Evolutionary conservation across 2,797 vertebrate genomes (phyloP).

Genomic region (Alfaro cultratus): DNA sequence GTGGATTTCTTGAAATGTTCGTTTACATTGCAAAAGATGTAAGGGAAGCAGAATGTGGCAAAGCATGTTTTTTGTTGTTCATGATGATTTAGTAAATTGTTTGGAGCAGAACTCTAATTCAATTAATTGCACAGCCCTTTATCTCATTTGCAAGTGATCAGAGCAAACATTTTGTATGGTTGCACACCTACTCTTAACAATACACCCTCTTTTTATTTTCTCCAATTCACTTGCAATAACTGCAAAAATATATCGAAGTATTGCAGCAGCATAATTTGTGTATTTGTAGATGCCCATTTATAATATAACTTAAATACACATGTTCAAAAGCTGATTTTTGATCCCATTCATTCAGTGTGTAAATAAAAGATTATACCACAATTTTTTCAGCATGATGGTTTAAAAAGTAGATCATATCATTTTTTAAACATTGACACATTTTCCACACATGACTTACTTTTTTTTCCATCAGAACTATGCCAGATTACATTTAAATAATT

Average conservation of each 20-base stretch:
- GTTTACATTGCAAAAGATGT: background rate
- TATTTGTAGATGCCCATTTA: conserved; percentile 9
- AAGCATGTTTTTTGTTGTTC: background rate
- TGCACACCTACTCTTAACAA: conserved; percentile 28
- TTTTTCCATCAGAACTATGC: background rate
- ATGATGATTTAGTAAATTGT: background rate
- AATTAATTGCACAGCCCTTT: background rate
- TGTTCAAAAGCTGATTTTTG: conserved; percentile 31
- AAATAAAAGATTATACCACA: conserved; percentile 28
- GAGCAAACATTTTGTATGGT: conserved; percentile 42
- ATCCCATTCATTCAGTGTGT: conserved; percentile 11
- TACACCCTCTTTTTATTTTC: background rate
- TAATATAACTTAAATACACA: conserved; percentile 5
- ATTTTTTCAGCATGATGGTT: background rate
- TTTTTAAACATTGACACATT: conserved; percentile 39
- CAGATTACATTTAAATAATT: conserved; percentile 53
- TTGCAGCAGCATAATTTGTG: conserved; percentile 42
- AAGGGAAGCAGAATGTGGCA: background rate
- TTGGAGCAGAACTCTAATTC: background rate
- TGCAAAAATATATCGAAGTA: conserved; percentile 36
- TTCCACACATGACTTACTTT: conserved; percentile 30
- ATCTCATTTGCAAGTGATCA: conserved; percentile 1
- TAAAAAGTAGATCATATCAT: conserved; percentile 18
- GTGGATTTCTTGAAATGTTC: background rate
- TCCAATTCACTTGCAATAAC: conserved; percentile 18